A percentile compares a stretch with the other conserved stretches of the same genome.
phyloP scores from a whole-genome alignment of 2,888 invertebrate species.

The Stenodera caucasica region DNA sequence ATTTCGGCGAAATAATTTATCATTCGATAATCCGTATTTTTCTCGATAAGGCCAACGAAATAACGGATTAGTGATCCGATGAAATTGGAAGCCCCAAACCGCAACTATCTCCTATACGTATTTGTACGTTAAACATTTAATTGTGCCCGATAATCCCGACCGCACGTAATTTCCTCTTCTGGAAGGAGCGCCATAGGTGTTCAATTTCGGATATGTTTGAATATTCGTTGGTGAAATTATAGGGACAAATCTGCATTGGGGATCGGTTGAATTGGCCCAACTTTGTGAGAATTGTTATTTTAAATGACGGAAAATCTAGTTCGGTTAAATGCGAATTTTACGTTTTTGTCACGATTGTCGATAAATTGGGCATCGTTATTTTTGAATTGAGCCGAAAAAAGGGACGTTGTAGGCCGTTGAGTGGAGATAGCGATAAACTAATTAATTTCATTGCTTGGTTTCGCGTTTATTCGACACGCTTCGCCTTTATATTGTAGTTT shows the following conservation, averaged over 20 bases:
- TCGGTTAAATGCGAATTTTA: not conserved
- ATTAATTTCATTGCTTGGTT: slow-evolving; percentile 15
- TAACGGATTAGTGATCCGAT: not conserved
- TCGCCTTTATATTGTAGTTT: slow-evolving; percentile 6
- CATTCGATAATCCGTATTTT: no score
- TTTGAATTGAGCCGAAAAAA: slow-evolving; percentile 15
- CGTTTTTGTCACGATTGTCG: not conserved
- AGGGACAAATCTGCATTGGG: no score
- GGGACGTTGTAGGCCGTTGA: slow-evolving; percentile 10
- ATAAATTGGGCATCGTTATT: not conserved
- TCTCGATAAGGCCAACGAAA: not conserved
- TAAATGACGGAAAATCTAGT: slow-evolving; percentile 16
- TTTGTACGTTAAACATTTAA: slow-evolving; percentile 32
- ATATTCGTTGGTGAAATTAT: no score
- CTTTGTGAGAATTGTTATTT: slow-evolving; percentile 15
- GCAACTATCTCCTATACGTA: not conserved
- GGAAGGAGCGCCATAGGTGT: no score
- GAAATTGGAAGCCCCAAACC: not conserved
- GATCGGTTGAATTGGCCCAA: slow-evolving; percentile 33
- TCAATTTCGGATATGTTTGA: no score
- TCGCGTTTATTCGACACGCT: not conserved
- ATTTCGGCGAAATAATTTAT: no score
- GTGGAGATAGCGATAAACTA: slow-evolving; percentile 19
- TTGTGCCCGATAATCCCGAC: slow-evolving; percentile 34
- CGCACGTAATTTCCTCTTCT: slow-evolving; percentile 31